Evolutionary conservation across 1,140 invertebrate genomes (phyloP), one percentile per base, ranked within the genome.

Genomic region (Pogonus chalceus): DNA sequence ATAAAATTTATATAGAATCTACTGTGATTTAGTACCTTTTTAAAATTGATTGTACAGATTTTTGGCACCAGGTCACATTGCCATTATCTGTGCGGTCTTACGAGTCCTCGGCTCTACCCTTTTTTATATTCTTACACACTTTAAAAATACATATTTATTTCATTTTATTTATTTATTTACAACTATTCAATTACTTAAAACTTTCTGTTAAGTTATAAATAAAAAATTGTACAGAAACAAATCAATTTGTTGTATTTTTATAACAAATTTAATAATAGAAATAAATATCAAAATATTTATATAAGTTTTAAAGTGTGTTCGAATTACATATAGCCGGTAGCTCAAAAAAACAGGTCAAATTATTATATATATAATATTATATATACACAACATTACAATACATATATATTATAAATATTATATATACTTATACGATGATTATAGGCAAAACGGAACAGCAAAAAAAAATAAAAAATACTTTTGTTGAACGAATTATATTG

Each of bases 11-110:
- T 7, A 24, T 48, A 21, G 52, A 60, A 58, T 60, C 53, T 62
- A 58, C 60, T 62, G 60, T 62, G 60, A 62, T 62, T 60, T 55
- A 60, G 56, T 61, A 61, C 55, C 59, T 57, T 60, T 60, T 20
- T n/a, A 47, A 53, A 31, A 3, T 35, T 31, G 35, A 35, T 35
- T 31, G 35, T 31, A 35, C 21, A 23, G 7, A 50, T 16, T n/a
- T 23, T 1, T 16, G 2, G 23, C 14, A 23, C 2, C 16, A 2
- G 16, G 23, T 1, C 16, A 53, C 35, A 37, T 35, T 2, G n/a
- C n/a, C n/a, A n/a, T n/a, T n/a, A n/a, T n/a, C n/a, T n/a, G n/a
- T n/a, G n/a, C n/a, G n/a, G n/a, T n/a, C n/a, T n/a, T n/a, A n/a
- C n/a, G n/a, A n/a, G n/a, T n/a, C n/a, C n/a, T n/a, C n/a, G n/a